Evolutionary conservation across 2,888 invertebrate species (phyloP).

Genomic region (Erpobdella octoculata): DNA sequence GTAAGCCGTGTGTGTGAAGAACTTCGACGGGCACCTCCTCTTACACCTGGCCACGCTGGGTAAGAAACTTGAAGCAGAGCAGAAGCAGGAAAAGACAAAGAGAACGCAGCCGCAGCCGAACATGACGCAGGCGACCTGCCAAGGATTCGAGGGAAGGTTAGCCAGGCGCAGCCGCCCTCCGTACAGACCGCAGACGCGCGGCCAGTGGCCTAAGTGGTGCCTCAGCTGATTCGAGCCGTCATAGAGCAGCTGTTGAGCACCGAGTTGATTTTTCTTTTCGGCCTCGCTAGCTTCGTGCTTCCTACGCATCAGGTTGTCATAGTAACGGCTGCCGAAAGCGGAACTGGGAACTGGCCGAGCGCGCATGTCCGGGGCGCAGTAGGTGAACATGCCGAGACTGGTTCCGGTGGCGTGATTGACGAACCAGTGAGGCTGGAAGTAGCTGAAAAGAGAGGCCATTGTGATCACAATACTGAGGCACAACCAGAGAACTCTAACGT

Average conservation of each 20-base stretch:
- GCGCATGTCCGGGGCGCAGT: constrained; percentile 36
- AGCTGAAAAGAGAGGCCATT: constrained; percentile 48
- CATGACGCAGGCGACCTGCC: constrained; percentile 43
- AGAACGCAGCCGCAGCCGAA: constrained; percentile 44
- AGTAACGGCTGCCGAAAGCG: background rate
- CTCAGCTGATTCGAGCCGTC: too few relatives aligned
- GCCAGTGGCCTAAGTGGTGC: too few relatives aligned
- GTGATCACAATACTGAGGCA: constrained; percentile 50
- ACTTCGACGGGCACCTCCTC: background rate
- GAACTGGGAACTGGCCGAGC: background rate
- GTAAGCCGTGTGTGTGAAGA: constrained; percentile 35
- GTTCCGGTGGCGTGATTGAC: constrained; percentile 42
- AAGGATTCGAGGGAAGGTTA: constrained; percentile 40
- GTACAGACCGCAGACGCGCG: constrained; percentile 35
- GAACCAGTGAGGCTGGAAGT: constrained; percentile 53
- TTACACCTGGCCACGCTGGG: constrained; percentile 26
- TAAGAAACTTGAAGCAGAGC: constrained; percentile 38
- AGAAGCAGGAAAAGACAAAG: constrained; percentile 39
- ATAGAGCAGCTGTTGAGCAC: background rate
- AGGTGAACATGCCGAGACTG: constrained; percentile 45
- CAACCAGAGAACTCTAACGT: constrained; percentile 44
- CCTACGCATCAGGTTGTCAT: background rate
- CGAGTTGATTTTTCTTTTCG: background rate
- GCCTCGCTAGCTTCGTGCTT: background rate
- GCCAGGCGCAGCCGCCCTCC: constrained; percentile 38